These are phyloP conservation scores for Orthonyx spaldingii DNA, from an alignment of 2,113 vertebrate species.

Conservation along the genomic window DNA sequence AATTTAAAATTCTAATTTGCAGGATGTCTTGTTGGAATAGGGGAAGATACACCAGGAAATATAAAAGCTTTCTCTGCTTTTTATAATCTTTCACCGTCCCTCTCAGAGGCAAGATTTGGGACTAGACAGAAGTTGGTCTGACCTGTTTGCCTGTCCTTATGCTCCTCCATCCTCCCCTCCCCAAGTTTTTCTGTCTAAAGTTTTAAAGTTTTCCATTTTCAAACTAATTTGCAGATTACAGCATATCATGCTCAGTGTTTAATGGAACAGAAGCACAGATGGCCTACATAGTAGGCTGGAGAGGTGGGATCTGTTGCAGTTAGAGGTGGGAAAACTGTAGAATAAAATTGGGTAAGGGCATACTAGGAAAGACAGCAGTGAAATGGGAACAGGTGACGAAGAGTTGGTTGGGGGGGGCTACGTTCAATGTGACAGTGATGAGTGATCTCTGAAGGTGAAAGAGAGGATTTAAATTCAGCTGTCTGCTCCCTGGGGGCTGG, in stretches of 20 bases:
- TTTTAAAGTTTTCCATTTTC: conserved; percentile 32
- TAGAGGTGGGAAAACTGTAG: conserved; percentile 34
- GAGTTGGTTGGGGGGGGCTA: background rate
- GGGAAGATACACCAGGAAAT: background rate
- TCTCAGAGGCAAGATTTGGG: background rate
- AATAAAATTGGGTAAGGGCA: background rate
- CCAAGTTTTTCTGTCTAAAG: background rate
- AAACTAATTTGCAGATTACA: conserved; percentile 43
- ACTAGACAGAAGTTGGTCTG: conserved; percentile 4
- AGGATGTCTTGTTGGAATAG: background rate
- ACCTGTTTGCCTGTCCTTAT: conserved; percentile 4
- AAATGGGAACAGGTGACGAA: conserved; percentile 4
- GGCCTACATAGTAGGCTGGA: conserved; percentile 45
- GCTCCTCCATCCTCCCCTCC: background rate
- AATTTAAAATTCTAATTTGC: background rate
- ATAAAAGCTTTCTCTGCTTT: background rate
- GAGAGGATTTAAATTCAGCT: background rate
- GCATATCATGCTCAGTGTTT: background rate
- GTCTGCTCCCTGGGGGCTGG: background rate
- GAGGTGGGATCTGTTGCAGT: conserved; percentile 45
- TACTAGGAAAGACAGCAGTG: conserved; percentile 2
- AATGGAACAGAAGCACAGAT: conserved; percentile 47
- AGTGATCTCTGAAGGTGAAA: background rate
- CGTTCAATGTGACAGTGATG: background rate
- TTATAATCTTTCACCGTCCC: background rate